Evolutionary conservation across 2,113 vertebrate species (phyloP), one percentile per base, ranked within the genome.

Genomic region (Eudyptes chrysolophus): DNA sequence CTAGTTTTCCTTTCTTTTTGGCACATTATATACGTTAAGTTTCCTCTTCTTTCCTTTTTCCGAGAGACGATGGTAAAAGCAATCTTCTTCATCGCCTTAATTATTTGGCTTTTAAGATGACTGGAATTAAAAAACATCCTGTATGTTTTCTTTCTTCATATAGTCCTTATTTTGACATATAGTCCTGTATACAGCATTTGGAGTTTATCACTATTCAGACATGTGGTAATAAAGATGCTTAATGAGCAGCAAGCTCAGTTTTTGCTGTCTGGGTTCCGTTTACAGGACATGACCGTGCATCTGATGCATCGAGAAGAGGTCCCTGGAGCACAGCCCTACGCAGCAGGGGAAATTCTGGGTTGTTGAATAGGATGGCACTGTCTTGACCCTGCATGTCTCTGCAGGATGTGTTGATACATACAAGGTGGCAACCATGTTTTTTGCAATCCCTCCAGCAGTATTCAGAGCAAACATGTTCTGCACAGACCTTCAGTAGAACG

Each of bases 291-390:
- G 8, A n/a, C 34, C 4, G 1, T 6, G 9, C 24, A 64, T 19
- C 46, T 36, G 52, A 48, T 25, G 46, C 65, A 11, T 17, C 0
- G 0, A 17, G 60, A 89, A 92, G 69, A 86, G 75, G n/a, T 72
- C 58, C 48, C 68, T 52, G 72, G 68, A 81, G 84, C 84, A 29
- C 13, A 58, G 74, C n/a, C 40, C 49, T 55, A 3, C 3, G 1
- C 70, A 32, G 44, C 49, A 61, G 76, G 65, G 30, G 29, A 32
- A 44, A 32, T 26, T 40, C 52, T 51, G 58, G 22, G 19, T 4
- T 42, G 40, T 9, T 6, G 27, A 40, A 10, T 0, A 58, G 69
- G 34, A 36, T 0, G 3, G 40, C 3, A 3, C 40, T 57, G 30
- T 57, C 51, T 55, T 12, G 27, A 71, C 20, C 46, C 38, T 52